Evolutionary conservation across 2,113 vertebrate species (phyloP).

Genomic region (Pitta sordida): DNA sequence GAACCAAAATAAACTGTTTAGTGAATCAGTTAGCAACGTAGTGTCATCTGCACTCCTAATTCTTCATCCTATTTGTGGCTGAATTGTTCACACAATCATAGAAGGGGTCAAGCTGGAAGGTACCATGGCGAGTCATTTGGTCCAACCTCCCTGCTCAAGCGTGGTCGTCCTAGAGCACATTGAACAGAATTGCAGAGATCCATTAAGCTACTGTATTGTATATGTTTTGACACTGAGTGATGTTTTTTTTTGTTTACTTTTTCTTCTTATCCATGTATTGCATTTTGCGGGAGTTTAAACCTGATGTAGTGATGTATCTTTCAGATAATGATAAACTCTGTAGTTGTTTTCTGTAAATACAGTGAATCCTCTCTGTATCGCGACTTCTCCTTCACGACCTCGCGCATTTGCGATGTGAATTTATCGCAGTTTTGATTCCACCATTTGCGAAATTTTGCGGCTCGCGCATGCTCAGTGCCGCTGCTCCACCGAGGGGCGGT

Average conservation of each 20-base stretch:
- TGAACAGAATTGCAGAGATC: background rate
- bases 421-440: too few species aligned
- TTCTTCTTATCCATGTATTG: background rate
- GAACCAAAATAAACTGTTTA: background rate
- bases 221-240: background rate
- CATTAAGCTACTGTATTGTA: background rate
- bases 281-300: background rate
- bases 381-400: too few species aligned
- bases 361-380: too few species aligned
- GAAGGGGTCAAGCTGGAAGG: background rate
- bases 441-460: too few species aligned
- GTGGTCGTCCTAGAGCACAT: background rate
- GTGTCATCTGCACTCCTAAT: background rate
- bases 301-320: background rate
- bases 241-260: background rate
- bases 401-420: too few species aligned
- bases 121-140: background rate
- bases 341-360: slow-evolving; percentile 32
- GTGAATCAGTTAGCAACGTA: background rate
- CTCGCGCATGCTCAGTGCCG: too few species aligned
- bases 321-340: background rate
- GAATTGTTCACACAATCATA: background rate
- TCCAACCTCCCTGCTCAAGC: background rate
- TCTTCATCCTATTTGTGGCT: background rate
- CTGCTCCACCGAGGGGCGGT: too few species aligned